These are phyloP conservation scores for Nansenia antarctica DNA, from an alignment of 2,113 vertebrate genomes.

Conservation along the genomic window DNA sequence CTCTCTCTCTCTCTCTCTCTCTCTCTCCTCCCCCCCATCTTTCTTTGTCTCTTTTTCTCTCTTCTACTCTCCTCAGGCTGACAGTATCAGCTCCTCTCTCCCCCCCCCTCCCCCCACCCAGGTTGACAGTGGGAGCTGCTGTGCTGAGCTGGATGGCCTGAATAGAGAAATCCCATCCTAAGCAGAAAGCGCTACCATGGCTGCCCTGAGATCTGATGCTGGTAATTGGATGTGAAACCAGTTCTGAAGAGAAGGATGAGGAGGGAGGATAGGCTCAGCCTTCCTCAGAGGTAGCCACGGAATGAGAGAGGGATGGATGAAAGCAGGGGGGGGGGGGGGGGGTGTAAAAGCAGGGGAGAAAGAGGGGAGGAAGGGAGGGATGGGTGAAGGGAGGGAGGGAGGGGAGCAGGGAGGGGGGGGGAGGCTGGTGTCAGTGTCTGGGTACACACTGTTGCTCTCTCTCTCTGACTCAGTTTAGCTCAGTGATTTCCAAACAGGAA, in stretches of 20 bases:
- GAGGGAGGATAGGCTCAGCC: neutral
- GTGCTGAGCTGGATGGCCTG: neutral
- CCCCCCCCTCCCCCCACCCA: neutral
- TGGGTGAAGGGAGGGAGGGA: neutral
- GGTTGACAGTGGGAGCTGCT: neutral
- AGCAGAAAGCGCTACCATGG: neutral
- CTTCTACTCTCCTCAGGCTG: neutral
- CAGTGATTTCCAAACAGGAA: conserved; percentile 55
- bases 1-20: neutral
- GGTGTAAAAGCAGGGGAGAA: neutral
- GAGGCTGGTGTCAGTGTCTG: conserved; percentile 28
- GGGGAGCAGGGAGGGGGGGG: neutral
- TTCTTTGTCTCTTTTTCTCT: neutral
- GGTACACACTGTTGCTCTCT: conserved; percentile 16
- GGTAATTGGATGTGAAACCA: neutral
- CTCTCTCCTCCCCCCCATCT: neutral
- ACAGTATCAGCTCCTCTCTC: neutral
- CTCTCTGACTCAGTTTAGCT: conserved; percentile 53
- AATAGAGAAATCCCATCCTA: neutral
- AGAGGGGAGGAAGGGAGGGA: neutral
- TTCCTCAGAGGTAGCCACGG: neutral
- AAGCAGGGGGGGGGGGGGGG: neutral
- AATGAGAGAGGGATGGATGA: conserved; percentile 6
- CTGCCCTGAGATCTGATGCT: neutral
- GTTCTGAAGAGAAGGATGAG: neutral